Evolutionary conservation across 1,140 invertebrate species (phyloP), one percentile per base, ranked within the genome.

Genomic region (Orius insidiosus): DNA sequence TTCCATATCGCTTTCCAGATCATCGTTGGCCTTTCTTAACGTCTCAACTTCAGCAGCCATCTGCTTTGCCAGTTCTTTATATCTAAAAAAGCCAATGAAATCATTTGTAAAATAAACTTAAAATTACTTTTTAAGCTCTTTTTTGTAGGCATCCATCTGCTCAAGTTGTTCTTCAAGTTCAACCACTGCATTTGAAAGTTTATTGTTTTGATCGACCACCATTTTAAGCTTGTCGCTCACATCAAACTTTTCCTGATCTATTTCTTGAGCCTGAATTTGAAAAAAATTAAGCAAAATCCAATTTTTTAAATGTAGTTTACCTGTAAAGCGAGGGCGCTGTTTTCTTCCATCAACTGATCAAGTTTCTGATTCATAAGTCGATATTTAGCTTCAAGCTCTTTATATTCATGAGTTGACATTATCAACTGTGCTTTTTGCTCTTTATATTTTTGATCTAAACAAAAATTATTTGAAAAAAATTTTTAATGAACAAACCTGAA

Each of bases 371-470:
- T 68, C 14, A 76, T 53, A 24, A 64, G 62, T 38, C 71, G 62
- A 5, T 68, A 54, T 30, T 66, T 59, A 40, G 68, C 66, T 56
- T 78, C 76, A 50, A 72, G 60, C 51, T 82, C 78, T 18, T 71
- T 71, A 7, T 68, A 71, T 52, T 84, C 79, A 52, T 84, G 78
- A 18, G 72, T 68, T 40, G 83, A 72, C 32, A 81, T 59, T 47
- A 84, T 77, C 7, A 85, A 60, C 14, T 74, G 69, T 0, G 76
- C 76, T 54, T 80, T 73, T 50, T 76, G 75, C 54, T 81, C 75
- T 54, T 79, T 81, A 9, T 36, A 36, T 36, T 14, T 18, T 40
- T 18, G 16, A 40, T 14, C 11, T n/a, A n/a, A n/a, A n/a, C n/a
- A n/a, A n/a, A n/a, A n/a, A n/a, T n/a, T n/a, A n/a, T n/a, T n/a